Conservation (phyloP, 2,113 vertebrate genomes). For the Oenanthe melanoleuca region DNA sequence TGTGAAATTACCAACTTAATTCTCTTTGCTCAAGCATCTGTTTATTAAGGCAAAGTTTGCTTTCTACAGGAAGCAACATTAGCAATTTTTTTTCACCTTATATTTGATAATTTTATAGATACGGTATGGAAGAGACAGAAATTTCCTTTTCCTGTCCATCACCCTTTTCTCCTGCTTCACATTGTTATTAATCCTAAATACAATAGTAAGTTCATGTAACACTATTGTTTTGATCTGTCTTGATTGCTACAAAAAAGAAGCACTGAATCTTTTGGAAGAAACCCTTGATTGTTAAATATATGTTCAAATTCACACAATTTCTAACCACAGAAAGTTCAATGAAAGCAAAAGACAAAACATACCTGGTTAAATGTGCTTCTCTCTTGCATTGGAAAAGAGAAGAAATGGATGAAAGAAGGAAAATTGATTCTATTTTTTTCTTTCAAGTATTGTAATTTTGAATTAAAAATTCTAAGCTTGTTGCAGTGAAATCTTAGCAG, state of each 20-base stretch:
- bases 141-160: neutral
- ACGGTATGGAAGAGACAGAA: neutral
- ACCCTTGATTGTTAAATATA: neutral
- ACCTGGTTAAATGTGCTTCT: fast-evolving
- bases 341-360: neutral
- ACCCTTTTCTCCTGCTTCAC: neutral
- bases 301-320: neutral
- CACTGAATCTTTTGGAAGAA: neutral
- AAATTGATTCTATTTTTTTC: neutral
- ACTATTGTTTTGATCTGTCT: neutral
- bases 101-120: neutral
- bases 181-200: neutral
- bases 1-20: neutral
- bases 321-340: neutral
- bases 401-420: neutral
- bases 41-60: neutral
- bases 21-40: neutral
- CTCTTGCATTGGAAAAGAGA: neutral
- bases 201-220: neutral
- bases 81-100: neutral
- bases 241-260: neutral
- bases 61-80: neutral
- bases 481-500: neutral
- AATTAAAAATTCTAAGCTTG: neutral
- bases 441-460: neutral